Percentiles rank a stretch among this genome's conserved stretches.
These are phyloP conservation scores for Buphagus erythrorhynchus DNA, from an alignment of 2,797 vertebrate genomes.

Conservation along the genomic window DNA sequence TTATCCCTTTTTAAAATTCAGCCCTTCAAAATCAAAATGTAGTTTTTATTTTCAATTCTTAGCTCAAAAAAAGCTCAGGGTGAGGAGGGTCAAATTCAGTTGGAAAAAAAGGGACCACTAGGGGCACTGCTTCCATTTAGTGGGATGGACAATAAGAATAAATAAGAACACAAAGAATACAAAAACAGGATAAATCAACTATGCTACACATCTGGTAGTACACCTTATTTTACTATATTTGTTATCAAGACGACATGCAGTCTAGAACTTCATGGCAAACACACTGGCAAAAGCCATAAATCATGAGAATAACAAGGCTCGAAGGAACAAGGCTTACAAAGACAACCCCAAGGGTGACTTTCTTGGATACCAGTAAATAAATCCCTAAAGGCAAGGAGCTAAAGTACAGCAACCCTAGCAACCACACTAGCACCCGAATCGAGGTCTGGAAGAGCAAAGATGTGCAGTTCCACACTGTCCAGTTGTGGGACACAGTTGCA, in stretches of 20 bases:
- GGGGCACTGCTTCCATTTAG: not conserved
- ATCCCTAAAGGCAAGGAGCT: slow-evolving; percentile 95
- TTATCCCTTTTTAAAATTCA: not conserved
- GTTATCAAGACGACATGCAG: slow-evolving; percentile 84
- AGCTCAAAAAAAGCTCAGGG: not conserved
- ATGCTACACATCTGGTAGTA: slow-evolving; percentile 39
- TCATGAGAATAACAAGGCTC: slow-evolving; percentile 91
- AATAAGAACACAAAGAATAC: slow-evolving; percentile 46
- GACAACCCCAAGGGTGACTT: slow-evolving; percentile 88
- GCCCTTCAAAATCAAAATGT: not conserved
- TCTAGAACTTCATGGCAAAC: slow-evolving; percentile 92
- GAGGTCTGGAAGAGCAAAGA: slow-evolving; percentile 90
- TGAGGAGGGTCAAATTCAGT: not conserved
- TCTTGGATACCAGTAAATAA: slow-evolving; percentile 94
- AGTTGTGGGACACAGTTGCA: slow-evolving; percentile 85
- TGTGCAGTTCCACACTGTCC: slow-evolving; percentile 92
- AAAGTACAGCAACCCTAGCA: slow-evolving; percentile 92
- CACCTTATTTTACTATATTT: slow-evolving; percentile 1
- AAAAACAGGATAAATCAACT: slow-evolving; percentile 23
- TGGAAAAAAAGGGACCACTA: not conserved
- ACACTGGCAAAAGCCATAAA: slow-evolving; percentile 94
- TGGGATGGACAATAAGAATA: not conserved
- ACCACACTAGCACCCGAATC: slow-evolving; percentile 89
- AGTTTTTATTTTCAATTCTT: not conserved
- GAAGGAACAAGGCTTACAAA: slow-evolving; percentile 94